phyloP scores from a whole-genome alignment of 2,797 vertebrate genomes.

The Acanthurus tractus region DNA sequence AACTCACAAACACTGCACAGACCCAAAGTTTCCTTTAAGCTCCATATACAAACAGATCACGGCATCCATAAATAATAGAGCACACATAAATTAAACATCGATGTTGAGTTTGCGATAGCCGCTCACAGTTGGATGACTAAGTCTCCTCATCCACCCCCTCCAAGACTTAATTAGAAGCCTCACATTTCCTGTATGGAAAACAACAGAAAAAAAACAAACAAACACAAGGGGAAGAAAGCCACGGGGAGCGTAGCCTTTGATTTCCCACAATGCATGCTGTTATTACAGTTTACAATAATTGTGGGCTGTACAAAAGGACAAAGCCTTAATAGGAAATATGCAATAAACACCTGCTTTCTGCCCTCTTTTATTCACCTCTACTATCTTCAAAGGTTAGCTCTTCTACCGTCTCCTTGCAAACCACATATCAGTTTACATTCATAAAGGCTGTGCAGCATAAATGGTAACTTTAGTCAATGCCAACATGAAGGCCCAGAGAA shows the following conservation, averaged over 20 bases:
- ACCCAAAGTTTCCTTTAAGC: conserved; percentile 46
- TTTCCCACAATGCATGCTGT: conserved; percentile 65
- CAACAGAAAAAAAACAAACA: conserved; percentile 59
- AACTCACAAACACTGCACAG: conserved; percentile 36
- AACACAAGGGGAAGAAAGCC: conserved; percentile 55
- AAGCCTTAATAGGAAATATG: conserved; percentile 44
- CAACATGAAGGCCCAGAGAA: conserved; percentile 10
- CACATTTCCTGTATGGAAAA: conserved; percentile 71
- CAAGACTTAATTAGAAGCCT: conserved; percentile 80
- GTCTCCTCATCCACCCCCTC: conserved; percentile 60
- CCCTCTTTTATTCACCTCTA: conserved; percentile 35
- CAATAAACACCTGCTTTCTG: conserved; percentile 57
- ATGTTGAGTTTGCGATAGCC: conserved; percentile 70
- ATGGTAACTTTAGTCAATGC: conserved; percentile 21
- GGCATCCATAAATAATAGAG: conserved; percentile 82
- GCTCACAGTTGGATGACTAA: conserved; percentile 67
- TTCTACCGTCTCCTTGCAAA: conserved; percentile 9
- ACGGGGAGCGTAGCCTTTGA: conserved; percentile 59
- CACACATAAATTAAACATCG: conserved; percentile 82
- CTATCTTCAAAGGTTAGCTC: conserved; percentile 53
- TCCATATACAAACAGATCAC: conserved; percentile 65
- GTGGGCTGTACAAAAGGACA: conserved; percentile 45
- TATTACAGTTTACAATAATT: conserved; percentile 62
- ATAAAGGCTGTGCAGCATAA: conserved; percentile 15
- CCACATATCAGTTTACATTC: conserved; percentile 41